Evolutionary conservation across 2,888 invertebrate genomes (phyloP).

Genomic region (Siphlonurus alternatus): DNA sequence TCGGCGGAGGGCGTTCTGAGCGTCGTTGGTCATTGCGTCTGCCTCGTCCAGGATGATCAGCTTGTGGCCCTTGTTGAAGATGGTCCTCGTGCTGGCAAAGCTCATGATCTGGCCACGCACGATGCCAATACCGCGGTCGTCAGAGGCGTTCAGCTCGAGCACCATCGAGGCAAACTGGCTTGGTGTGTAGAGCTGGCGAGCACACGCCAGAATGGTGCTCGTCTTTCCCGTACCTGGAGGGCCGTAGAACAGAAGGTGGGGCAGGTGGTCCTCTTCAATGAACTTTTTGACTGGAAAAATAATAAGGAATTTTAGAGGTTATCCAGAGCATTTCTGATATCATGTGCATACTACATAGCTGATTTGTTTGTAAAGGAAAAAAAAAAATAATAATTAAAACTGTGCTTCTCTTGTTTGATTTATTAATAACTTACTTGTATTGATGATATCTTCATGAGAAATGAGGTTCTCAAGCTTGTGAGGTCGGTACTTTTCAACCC

Average conservation of each 20-base stretch:
- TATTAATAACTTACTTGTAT: slow-evolving; percentile 68
- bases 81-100: slow-evolving; percentile 92
- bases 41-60: slow-evolving; percentile 96
- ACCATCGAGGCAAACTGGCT: slow-evolving; percentile 90
- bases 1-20: slow-evolving; percentile 91
- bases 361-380: too few relatives aligned
- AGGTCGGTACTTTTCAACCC: slow-evolving; percentile 99
- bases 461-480: slow-evolving; percentile 79
- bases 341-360: slow-evolving; percentile 13
- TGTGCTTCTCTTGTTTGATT: too few relatives aligned
- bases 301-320: too few relatives aligned
- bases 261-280: slow-evolving; percentile 79
- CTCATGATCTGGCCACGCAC: slow-evolving; percentile 86
- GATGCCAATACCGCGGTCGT: slow-evolving; percentile 92
- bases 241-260: slow-evolving; percentile 93
- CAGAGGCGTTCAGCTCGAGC: slow-evolving; percentile 89
- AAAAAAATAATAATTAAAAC: slow-evolving; percentile 1
- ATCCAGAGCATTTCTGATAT: slow-evolving; percentile 16
- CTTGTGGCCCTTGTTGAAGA: slow-evolving; percentile 87
- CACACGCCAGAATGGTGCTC: slow-evolving; percentile 92
- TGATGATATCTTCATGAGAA: slow-evolving; percentile 92
- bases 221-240: slow-evolving; percentile 99
- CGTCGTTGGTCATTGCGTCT: slow-evolving; percentile 99
- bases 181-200: slow-evolving; percentile 75
- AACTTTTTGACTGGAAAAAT: slow-evolving; percentile 59